Evolutionary conservation across 2,888 invertebrate species (phyloP), one percentile per base, ranked within the genome.

Genomic region (Eilema griseolum): DNA sequence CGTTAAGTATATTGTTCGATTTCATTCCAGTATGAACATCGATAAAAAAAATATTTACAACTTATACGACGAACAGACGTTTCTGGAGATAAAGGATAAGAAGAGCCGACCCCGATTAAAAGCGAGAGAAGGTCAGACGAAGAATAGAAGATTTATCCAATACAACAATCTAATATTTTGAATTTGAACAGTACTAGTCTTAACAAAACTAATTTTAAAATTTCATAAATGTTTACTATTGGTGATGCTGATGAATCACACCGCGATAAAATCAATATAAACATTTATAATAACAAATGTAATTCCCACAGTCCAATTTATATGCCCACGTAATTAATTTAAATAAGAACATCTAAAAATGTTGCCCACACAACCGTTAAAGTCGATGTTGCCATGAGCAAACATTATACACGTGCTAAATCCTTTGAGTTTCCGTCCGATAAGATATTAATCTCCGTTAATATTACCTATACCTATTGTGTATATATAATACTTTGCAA

Each of bases 271-370:
- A 59, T 57, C 12, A 26, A 26, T 41, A 14, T 26, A 26, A 31
- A 46, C 2, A 62, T 66, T 56, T 11, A 67, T 52, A 24, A 8
- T 60, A 23, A 67, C 56, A 20, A 56, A 57, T 28, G 3, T 65
- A n/a, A 70, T 76, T 72, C 67, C 59, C 37, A 66, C 68, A 68
- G 67, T 33, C 57, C 33, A 74, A 72, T 67, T 23, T 52, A 63
- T 67, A 68, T 24, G 62, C 75, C 80, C 73, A 82, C 77, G 28
- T 70, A 65, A 59, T 59, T 1, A 70, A 68, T 67, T 73, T 64
- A 74, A 74, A 70, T 65, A 67, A 24, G 52, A 33, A 73, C 59
- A 65, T 72, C 71, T 72, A 70, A 74, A 77, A 71, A 31, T 24
- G 63, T 69, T 69, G 65, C 69, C 62, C 69, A 79, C 71, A 16